phyloP scores from a whole-genome alignment of 2,797 vertebrate species.

The Spinibarbus caldwelli region DNA sequence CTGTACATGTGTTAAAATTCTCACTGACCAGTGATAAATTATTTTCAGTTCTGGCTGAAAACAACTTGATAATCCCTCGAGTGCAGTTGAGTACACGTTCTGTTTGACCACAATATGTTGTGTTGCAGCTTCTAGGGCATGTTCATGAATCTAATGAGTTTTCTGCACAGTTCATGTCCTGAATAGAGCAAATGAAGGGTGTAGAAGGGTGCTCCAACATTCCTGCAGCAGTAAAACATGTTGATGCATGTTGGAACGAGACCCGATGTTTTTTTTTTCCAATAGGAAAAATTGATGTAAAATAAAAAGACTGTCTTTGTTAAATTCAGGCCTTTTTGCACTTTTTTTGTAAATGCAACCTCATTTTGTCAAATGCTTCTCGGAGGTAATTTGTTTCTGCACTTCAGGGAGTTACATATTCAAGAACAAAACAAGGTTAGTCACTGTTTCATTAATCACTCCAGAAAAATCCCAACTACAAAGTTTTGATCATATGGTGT shows the following conservation, averaged over 20 bases:
- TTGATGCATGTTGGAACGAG: constrained; percentile 25
- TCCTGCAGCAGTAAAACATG: constrained; percentile 45
- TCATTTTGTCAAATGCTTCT: constrained; percentile 1
- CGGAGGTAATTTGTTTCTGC: not conserved
- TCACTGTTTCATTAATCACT: not conserved
- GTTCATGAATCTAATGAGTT: constrained; percentile 34
- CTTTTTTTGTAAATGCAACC: not conserved
- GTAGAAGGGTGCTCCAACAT: constrained; percentile 26
- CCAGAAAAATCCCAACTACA: not conserved
- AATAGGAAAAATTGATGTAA: not conserved
- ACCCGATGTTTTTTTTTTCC: not conserved
- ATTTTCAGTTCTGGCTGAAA: not conserved
- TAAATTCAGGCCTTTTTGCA: not conserved
- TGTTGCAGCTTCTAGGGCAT: constrained; percentile 41
- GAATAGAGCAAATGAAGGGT: constrained; percentile 27
- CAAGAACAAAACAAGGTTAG: constrained; percentile 7
- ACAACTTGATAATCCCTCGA: constrained; percentile 34
- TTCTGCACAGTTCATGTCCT: constrained; percentile 19
- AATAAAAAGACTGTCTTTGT: not conserved
- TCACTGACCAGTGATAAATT: constrained; percentile 14
- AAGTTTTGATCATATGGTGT: not conserved
- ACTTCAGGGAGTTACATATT: not conserved
- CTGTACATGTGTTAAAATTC: constrained; percentile 12
- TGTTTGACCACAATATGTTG: constrained; percentile 47
- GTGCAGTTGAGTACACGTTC: constrained; percentile 41